Percentiles rank a stretch among this genome's conserved stretches.
phyloP scores from a whole-genome alignment of 2,113 vertebrate species.

The Mirza zaza region DNA sequence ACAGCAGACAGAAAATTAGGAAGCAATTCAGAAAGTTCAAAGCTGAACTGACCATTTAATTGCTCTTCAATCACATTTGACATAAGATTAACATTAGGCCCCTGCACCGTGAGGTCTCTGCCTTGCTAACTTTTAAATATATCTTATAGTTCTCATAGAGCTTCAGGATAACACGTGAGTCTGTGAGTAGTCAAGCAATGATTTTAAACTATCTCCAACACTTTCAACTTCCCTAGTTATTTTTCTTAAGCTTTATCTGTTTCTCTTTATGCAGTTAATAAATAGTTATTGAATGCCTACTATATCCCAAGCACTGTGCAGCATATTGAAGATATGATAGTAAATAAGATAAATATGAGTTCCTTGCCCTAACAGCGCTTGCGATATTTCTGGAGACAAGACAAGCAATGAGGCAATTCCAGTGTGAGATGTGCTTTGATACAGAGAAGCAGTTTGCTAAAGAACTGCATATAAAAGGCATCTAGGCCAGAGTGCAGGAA shows the following conservation, averaged over 20 bases:
- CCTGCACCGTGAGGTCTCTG: background rate
- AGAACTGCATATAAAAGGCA: background rate
- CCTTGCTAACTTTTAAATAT: background rate
- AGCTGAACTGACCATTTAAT: constrained; percentile 39
- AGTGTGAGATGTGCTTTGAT: background rate
- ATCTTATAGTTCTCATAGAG: background rate
- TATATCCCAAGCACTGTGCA: background rate
- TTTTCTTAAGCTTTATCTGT: constrained; percentile 40
- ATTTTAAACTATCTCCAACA: constrained; percentile 44
- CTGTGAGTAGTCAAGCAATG: background rate
- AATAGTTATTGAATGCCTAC: background rate
- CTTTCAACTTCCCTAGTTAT: background rate
- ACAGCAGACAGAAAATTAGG: background rate
- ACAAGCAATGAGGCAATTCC: background rate
- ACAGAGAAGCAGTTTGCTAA: background rate
- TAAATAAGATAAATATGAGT: constrained; percentile 38
- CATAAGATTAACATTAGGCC: background rate
- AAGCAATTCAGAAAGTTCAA: constrained; percentile 36
- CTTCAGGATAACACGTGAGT: background rate
- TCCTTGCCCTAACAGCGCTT: background rate
- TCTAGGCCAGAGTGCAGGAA: background rate
- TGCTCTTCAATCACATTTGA: constrained; percentile 30
- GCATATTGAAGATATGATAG: background rate
- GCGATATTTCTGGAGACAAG: background rate
- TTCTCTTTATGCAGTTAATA: constrained; percentile 21